Evolutionary conservation across 1,140 invertebrate species (phyloP), one percentile per base, ranked within the genome.

Genomic region (Belonocnema kinseyi): DNA sequence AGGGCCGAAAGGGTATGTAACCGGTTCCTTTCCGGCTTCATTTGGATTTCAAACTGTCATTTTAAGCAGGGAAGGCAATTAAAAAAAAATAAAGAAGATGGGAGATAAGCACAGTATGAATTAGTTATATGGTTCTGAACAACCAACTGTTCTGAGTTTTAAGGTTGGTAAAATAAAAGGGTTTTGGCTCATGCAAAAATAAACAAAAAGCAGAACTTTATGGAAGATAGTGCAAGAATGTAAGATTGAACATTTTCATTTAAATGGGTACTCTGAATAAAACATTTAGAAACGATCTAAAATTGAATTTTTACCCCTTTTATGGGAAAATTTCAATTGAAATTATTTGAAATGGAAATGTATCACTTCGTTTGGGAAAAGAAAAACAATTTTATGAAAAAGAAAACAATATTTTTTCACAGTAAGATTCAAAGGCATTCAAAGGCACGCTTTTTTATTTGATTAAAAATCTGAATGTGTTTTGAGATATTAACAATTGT

Each of bases 231-330:
- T 66, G 16, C 14, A 7, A 40, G 33, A 33, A 26, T 14, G 46
- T 7, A 40, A 66, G 46, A n/a, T 66, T 33, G 40, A 40, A 66
- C 46, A 66, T 16, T 66, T 66, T 66, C 14, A 66, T 66, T n/a
- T 14, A 16, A 40, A 66, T 46, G 33, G 26, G 17, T 40, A n/a
- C n/a, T 26, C 40, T 66, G 61, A 66, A 66, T 66, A 66, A 66
- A 66, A 66, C 61, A 66, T 66, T 66, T 66, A 66, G 33, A 13
- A 33, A 46, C 61, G 40, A 40, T 8, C 33, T 8, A 66, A 26
- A 66, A 66, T 66, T 66, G 26, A 33, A 66, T 66, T 66, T 66
- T 14, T n/a, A 66, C 21, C 61, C 46, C 58, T 66, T 66, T n/a
- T 46, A 40, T 26, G 61, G 33, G 61, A 16, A 66, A 40, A 66